These are phyloP conservation scores for Patella caerulea DNA, from an alignment of 2,888 invertebrate species.

Conservation along the genomic window DNA sequence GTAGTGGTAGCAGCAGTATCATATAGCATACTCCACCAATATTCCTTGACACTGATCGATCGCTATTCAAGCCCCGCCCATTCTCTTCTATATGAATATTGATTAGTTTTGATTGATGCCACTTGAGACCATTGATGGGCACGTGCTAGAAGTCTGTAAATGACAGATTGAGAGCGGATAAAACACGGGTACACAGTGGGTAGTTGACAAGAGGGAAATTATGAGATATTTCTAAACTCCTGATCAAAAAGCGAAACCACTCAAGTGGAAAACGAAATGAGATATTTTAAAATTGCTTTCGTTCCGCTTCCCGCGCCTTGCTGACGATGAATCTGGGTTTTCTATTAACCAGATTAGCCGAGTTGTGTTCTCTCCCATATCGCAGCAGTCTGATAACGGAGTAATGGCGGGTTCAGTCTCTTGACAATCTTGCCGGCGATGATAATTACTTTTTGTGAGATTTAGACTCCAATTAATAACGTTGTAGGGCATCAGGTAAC, in stretches of 20 bases:
- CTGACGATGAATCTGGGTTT: background rate
- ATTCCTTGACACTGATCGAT: background rate
- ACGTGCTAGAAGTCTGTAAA: conserved; percentile 5
- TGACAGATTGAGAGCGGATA: background rate
- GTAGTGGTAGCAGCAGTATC: too few species aligned
- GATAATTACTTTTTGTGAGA: conserved; percentile 6
- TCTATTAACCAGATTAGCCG: conserved; percentile 5
- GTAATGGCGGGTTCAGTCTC: background rate
- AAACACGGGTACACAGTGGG: background rate
- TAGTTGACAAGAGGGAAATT: background rate
- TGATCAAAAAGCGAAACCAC: background rate
- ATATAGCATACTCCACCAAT: background rate
- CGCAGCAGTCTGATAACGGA: background rate
- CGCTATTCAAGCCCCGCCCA: background rate
- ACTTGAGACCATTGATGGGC: background rate
- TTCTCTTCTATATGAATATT: background rate
- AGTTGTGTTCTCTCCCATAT: background rate
- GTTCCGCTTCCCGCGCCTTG: background rate
- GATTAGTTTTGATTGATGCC: conserved; percentile 1
- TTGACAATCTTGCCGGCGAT: background rate
- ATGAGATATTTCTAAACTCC: background rate
- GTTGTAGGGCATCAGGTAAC: background rate
- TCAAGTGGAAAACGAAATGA: conserved; percentile 10
- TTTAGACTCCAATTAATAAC: conserved; percentile 1
- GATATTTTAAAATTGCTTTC: conserved; percentile 5